A percentile compares a stretch with the other conserved stretches of the same genome.
Conservation (phyloP, 2,113 vertebrate genomes). For the Hydropotes inermis region DNA sequence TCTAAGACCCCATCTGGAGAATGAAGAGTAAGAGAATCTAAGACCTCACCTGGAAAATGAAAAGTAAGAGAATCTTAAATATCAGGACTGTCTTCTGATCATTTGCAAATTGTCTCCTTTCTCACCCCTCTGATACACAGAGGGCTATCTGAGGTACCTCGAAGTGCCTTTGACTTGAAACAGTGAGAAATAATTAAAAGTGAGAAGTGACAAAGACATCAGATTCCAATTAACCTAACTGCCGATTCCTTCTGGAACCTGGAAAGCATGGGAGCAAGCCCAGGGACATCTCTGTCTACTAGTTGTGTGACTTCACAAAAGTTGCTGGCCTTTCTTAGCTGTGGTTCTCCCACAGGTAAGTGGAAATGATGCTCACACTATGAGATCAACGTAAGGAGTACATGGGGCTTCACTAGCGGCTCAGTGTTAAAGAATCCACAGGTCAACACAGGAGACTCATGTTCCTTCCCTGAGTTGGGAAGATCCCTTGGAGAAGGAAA, state of each 20-base stretch:
- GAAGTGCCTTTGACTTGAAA: not conserved
- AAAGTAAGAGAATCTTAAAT: not conserved
- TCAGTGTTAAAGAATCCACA: not conserved
- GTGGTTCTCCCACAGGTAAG: not conserved
- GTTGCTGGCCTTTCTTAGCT: not conserved
- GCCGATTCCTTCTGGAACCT: not conserved
- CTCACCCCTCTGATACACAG: not conserved
- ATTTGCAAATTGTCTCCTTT: not conserved
- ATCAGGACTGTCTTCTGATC: not conserved
- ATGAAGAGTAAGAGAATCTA: not conserved
- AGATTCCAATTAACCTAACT: not conserved
- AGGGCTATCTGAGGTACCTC: not conserved
- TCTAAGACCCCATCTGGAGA: not conserved
- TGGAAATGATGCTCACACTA: not conserved
- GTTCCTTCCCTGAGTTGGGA: not conserved
- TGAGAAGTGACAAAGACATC: not conserved
- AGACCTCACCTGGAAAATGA: not conserved
- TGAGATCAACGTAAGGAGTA: not conserved
- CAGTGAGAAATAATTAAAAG: not conserved
- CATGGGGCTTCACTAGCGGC: not conserved
- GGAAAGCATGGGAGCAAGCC: not conserved
- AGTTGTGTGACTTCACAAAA: not conserved
- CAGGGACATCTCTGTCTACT: not conserved
- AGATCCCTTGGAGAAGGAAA: not conserved
- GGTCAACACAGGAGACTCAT: accelerated